Evolutionary conservation across 2,797 vertebrate genomes (phyloP), one percentile per base, ranked within the genome.

Genomic region (Megaceryle alcyon): DNA sequence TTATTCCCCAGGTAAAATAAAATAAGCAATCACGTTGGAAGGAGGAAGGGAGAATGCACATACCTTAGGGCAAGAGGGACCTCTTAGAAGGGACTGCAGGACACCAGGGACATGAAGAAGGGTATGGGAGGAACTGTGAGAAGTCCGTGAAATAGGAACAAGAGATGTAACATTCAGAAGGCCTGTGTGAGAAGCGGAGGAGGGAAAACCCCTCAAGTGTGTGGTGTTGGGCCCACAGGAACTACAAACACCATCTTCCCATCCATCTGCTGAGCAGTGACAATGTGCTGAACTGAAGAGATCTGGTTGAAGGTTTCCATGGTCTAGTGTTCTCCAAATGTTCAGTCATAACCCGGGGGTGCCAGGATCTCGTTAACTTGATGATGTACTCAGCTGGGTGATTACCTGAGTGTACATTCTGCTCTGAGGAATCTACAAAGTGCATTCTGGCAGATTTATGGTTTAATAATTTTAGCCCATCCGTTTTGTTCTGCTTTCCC

Each of bases 271-370:
- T 2, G 21, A 94, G 91, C 91, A 48, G 78, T 0, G 1, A 70
- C 91, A 76, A 1, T 0, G 14, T n/a, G 66, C 88, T 48, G 95
- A 83, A 46, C 86, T 71, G 46, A 57, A 92, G 65, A 86, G 66
- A 85, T 59, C 84, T 89, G 78, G 82, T 65, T 88, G 94, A 75
- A 92, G 82, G 65, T 59, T 81, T 65, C 93, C 0, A 0, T 72
- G 90, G 57, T 86, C 79, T 81, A 15, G 25, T 41, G 64, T 85
- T 89, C 91, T 71, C 89, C 82, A 86, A 78, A 81, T 23, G 49
- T 20, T 87, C 89, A 23, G 43, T 35, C n/a, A 4, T 0, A 0
- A 68, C 70, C 59, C 70, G 1, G 3, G 33, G 41, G 29, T 90
- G 82, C 61, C 87, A 75, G 71, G 72, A 41, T 77, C 60, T 83